Base-by-base conservation (phyloP, 1,140 invertebrate species). In the Drosophila sp. region DNA sequence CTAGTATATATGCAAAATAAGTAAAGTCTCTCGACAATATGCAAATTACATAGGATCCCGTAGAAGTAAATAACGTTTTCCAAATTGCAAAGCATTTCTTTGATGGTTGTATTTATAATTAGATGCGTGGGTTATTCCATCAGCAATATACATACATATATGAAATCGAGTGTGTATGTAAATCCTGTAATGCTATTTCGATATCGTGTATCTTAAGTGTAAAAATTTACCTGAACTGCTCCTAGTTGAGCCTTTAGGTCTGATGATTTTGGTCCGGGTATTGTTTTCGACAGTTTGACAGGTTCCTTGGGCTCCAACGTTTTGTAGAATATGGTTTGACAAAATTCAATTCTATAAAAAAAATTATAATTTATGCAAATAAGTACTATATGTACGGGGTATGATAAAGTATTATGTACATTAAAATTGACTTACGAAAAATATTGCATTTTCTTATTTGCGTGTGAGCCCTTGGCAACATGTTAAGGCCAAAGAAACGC, bases 201-300 rank as follows among this genome's bases (percentile, higher is more conserved):
- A 2, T 34, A 53, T 11, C 50, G 29, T 43, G 25, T 25, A 2
- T 21, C 1, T 21, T 21, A 18, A 43, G n/a, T 43, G n/a, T 51
- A 6, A 32, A n/a, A 7, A 7, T 38, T 72, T 51, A 74, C 72
- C 66, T 74, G 72, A 29, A 72, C 54, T 18, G 54, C 14, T 11
- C 40, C 63, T 6, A 72, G 57, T 14, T 67, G 21, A n/a, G n/a
- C 27, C 16, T 67, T 67, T n/a, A 72, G 64, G 21, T 65, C 57
- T 14, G 16, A 91, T 7, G 95, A 94, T 80, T 94, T 94, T 7
- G 96, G 96, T 13, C 96, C 96, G 18, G 96, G 96, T 46, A 97
- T 92, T 4, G 65, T 54, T 6, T 92, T 77, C 4, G 96, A 96
- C 72, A 93, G 93, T 5, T 96, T 91, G 18, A 72, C 79, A 7